Conservation (phyloP, 2,888 invertebrate genomes). For the Stictocephala bisonia region DNA sequence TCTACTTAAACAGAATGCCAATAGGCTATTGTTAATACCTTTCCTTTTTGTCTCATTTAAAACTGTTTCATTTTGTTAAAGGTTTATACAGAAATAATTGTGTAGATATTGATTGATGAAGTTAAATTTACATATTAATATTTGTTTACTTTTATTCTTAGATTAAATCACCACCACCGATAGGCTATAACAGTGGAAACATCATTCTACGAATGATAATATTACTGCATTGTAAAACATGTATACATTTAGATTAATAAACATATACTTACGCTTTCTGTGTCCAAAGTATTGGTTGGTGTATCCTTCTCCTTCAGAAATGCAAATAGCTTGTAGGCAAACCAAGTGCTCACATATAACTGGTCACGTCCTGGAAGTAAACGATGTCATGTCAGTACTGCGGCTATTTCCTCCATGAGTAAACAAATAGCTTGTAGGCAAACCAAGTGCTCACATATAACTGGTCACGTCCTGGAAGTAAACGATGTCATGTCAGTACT, state of each 20-base stretch:
- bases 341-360: conserved; percentile 36
- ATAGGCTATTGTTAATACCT: too few relatives aligned
- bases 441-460: too few relatives aligned
- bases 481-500: too few relatives aligned
- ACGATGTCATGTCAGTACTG: conserved; percentile 8
- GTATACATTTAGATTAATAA: conserved; percentile 12
- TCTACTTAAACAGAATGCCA: too few relatives aligned
- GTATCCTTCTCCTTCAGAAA: conserved; percentile 34
- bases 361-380: conserved; percentile 35
- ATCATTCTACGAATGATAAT: conserved; percentile 10
- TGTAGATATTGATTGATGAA: too few relatives aligned
- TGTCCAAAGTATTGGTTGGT: conserved; percentile 25
- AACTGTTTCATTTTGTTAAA: too few relatives aligned
- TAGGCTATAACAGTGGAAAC: conserved; percentile 10
- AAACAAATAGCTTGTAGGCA: conserved; percentile 7
- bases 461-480: too few relatives aligned
- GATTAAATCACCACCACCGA: not conserved
- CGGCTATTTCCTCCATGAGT: conserved; percentile 9
- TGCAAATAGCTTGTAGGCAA: conserved; percentile 34
- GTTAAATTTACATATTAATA: not conserved
- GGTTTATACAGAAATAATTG: too few relatives aligned
- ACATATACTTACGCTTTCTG: conserved; percentile 21
- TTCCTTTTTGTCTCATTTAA: too few relatives aligned
- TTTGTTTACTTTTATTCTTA: not conserved
- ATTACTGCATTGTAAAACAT: conserved; percentile 5